Evolutionary conservation across 2,797 vertebrate genomes (phyloP).

Genomic region (Caiman crocodilus): DNA sequence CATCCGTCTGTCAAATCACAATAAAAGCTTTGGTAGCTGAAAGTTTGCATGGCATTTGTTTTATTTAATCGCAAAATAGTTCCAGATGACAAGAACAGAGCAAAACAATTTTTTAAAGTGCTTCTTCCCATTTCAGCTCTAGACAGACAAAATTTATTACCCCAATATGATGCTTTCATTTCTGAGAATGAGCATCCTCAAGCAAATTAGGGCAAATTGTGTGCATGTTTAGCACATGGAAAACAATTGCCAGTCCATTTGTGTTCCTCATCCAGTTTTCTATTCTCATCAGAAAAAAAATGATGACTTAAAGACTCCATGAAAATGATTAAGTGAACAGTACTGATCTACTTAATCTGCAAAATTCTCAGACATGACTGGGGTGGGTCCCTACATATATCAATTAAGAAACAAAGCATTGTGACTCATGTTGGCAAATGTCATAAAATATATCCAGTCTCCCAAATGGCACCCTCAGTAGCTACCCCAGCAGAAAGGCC

Average conservation of each 20-base stretch:
- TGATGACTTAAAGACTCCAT: not conserved
- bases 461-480: not conserved
- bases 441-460: not conserved
- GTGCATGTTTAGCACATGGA: not conserved
- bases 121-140: not conserved
- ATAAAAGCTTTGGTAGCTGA: not conserved
- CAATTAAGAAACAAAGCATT: not conserved
- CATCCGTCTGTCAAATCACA: conserved; percentile 51
- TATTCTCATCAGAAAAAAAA: not conserved
- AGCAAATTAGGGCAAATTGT: not conserved
- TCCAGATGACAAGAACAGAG: not conserved
- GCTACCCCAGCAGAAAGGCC: not conserved
- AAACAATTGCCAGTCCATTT: not conserved
- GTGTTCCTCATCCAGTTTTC: not conserved
- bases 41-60: not conserved
- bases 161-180: not conserved
- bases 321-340: not conserved
- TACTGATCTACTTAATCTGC: not conserved
- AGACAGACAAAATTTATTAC: not conserved
- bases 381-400: not conserved
- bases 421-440: fast-evolving
- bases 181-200: not conserved
- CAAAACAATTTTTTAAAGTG: not conserved
- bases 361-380: not conserved
- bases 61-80: conserved; percentile 24